Evolutionary conservation across 2,797 vertebrate species (phyloP).

Genomic region (Poeciliopsis presidionis): DNA sequence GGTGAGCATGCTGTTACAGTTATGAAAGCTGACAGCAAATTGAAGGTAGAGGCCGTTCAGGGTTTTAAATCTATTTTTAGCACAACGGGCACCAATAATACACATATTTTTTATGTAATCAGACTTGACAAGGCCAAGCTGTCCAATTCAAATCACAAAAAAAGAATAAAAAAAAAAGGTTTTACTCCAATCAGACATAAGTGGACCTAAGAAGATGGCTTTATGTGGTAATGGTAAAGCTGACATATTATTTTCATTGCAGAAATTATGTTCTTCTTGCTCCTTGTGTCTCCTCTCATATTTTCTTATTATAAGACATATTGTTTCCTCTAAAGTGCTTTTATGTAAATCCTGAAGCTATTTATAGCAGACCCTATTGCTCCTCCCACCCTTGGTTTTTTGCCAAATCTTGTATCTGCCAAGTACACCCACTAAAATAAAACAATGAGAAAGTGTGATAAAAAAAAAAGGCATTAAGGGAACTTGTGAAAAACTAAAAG

Average conservation of each 20-base stretch:
- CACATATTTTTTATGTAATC: constrained; percentile 57
- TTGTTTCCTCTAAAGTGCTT: constrained; percentile 10
- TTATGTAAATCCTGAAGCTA: constrained; percentile 11
- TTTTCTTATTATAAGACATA: constrained; percentile 6
- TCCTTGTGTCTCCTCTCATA: background rate
- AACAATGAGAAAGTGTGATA: constrained; percentile 13
- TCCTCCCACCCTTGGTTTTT: constrained; percentile 2
- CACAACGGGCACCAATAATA: constrained; percentile 43
- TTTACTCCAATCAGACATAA: constrained; percentile 25
- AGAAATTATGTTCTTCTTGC: constrained; percentile 3
- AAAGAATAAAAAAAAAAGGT: constrained; percentile 12
- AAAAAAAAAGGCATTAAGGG: constrained; percentile 8
- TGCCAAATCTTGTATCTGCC: constrained; percentile 6
- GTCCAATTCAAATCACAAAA: constrained; percentile 54
- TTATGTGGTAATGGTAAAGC: background rate
- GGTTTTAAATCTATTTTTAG: constrained; percentile 38
- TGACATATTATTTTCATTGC: constrained; percentile 20
- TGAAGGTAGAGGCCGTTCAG: constrained; percentile 22
- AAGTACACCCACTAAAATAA: constrained; percentile 15
- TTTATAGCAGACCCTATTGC: constrained; percentile 9
- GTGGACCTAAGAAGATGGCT: constrained; percentile 10
- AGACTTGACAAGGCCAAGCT: constrained; percentile 32
- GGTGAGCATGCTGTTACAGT: constrained; percentile 22
- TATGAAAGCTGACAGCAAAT: constrained; percentile 30
- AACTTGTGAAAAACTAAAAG: constrained; percentile 30